Base-by-base conservation (phyloP, 2,113 vertebrate genomes). In the Acrocephalus arundinaceus region DNA sequence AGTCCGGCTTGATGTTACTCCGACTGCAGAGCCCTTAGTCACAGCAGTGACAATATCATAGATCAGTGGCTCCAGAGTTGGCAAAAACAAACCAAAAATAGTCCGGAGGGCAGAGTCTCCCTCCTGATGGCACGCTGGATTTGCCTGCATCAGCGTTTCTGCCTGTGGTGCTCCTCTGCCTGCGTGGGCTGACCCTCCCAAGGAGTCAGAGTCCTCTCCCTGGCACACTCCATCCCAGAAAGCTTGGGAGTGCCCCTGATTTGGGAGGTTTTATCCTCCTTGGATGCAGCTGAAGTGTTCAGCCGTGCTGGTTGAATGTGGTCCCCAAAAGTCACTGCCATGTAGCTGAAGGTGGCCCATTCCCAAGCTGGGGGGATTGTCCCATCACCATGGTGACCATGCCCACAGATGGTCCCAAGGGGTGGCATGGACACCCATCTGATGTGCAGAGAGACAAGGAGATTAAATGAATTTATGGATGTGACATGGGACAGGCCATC, bases 1-100 rank as follows among this genome's bases (percentile, higher is more conserved):
- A 7, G 83, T 30, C 74, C 6, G 12, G 35, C 77, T 70, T 5
- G 86, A 48, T 68, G 77, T 31, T 9, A 10, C 57, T 93, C 87
- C 85, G 35, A 18, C 54, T 89, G 89, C 94, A 89, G 95, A 95
- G 62, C 90, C 90, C 90, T 92, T 70, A 87, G 95, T 97, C 94
- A 94, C 89, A 89, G 80, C 91, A 91, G 27, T 11, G 59, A 87
- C 95, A 93, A 30, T 37, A 62, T 10, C 93, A 93, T 75, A 97
- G 94, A 96, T 96, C 94, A 93, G 84, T 49, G 93, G 81, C 89
- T 96, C 89, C 93, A 63, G 25, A 22, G 66, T n/a, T 55, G 71
- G 79, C 74, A 79, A 84, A 94, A 96, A 82, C 89, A 87, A 87
- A 31, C 85, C 89, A 62, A 76, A 96, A 96, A 96, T 95, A 95